Base-by-base conservation (phyloP, 2,888 invertebrate genomes). In the Dolichomitus sp. region DNA sequence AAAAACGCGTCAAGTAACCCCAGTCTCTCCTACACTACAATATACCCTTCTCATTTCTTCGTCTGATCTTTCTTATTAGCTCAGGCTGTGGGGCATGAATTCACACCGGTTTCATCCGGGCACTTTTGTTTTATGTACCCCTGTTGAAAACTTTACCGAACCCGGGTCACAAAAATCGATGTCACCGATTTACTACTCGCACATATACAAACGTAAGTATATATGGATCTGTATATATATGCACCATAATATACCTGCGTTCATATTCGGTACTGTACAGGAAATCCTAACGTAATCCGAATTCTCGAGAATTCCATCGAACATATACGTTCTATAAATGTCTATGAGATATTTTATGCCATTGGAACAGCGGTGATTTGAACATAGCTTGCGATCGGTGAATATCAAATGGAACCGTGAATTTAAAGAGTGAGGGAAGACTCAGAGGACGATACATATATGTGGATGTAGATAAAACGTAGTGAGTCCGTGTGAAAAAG, bases 391-490 rank as follows among this genome's bases (percentile, higher is more conserved):
- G 85, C 84, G 85, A 88, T 84, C 81, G 84, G 78, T 70, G 90
- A 90, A 90, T 90, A 91, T 89, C 87, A 89, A 89, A 88, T 88
- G 88, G 89, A 88, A 89, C 88, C 85, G 85, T 82, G 72, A 78
- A 83, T 80, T 80, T 80, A 68, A 45, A 40, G 66, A 74, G 73
- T 50, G 42, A 37, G 54, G 14, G 48, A 48, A 17, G 17, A 48
- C 6, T 6, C 17, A 17, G 48, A 4, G 48, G 37, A 37, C 17
- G 48, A 48, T 40, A 69, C 37, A 12, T 52, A 69, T 37, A 19
- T 19, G 61, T 54, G 37, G 27, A 73, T 48, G 59, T 33, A 66
- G 50, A 66, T 75, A 45, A 42, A 57, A 19, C 37, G 14, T 45
- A 3, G 40, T 19, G 17, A 48, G 65, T 48, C 40, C n/a, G 37